A percentile compares a stretch with the other conserved stretches of the same genome.
phyloP scores from a whole-genome alignment of 2,888 invertebrate genomes.

The Cyclophora albipunctata region DNA sequence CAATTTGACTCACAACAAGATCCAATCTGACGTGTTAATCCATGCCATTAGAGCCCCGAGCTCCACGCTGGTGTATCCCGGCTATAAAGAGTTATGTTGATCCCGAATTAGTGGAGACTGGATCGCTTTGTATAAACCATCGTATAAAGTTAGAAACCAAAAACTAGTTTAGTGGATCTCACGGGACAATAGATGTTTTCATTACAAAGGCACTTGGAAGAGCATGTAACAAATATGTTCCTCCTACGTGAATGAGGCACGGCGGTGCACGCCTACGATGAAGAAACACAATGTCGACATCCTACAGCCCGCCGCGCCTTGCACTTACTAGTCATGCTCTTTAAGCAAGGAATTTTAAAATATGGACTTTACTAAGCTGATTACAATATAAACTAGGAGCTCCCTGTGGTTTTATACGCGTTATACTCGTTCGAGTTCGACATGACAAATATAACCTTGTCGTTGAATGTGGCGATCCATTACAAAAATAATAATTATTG shows the following conservation, averaged over 20 bases:
- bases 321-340: too few relatives aligned
- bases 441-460: too few relatives aligned
- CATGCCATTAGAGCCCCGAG: slow-evolving; percentile 8
- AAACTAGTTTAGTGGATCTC: slow-evolving; percentile 5
- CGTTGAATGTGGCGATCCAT: too few relatives aligned
- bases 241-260: slow-evolving; percentile 15
- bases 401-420: too few relatives aligned
- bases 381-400: too few relatives aligned
- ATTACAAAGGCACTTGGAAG: slow-evolving; percentile 6
- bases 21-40: slow-evolving; percentile 13
- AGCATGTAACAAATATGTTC: slow-evolving; percentile 1
- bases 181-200: slow-evolving; percentile 3
- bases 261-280: neutral
- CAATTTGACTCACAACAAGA: slow-evolving; percentile 2
- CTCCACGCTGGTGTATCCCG: slow-evolving; percentile 5
- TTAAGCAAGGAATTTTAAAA: too few relatives aligned
- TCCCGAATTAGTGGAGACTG: slow-evolving; percentile 5
- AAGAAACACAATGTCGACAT: slow-evolving; percentile 6
- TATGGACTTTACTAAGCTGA: too few relatives aligned
- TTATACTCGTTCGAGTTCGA: too few relatives aligned
- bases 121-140: neutral
- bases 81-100: slow-evolving; percentile 14
- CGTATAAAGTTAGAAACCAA: neutral
- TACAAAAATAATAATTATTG: too few relatives aligned
- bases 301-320: too few relatives aligned